These are phyloP conservation scores for Coecobrya sp. DNA, from an alignment of 2,888 invertebrate species.

Conservation along the genomic window DNA sequence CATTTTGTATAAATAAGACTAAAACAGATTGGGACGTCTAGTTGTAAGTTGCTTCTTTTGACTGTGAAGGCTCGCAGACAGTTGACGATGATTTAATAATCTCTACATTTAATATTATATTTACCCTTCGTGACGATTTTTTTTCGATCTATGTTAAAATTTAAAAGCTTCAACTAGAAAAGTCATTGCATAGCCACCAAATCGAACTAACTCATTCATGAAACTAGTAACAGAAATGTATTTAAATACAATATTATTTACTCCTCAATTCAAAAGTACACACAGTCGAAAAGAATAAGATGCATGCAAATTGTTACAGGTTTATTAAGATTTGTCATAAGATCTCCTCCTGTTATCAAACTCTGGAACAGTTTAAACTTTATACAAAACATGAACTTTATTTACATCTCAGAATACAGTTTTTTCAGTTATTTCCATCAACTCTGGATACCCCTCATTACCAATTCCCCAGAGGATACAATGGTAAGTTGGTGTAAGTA, in stretches of 20 bases:
- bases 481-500: conserved; percentile 53
- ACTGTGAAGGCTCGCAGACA: background rate
- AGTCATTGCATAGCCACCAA: conserved; percentile 40
- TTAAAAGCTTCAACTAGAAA: conserved; percentile 39
- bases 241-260: background rate
- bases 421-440: conserved; percentile 33
- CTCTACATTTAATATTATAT: background rate
- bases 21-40: background rate
- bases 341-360: background rate
- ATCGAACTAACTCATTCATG: conserved; percentile 13
- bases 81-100: background rate
- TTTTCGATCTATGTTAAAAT: background rate
- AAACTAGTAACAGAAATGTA: background rate
- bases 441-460: conserved; percentile 53
- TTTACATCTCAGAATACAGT: conserved; percentile 63
- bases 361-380: conserved; percentile 32
- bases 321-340: conserved; percentile 70
- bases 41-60: conserved; percentile 28
- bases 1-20: conserved; percentile 1
- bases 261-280: conserved; percentile 46
- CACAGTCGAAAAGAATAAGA: conserved; percentile 63
- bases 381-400: conserved; percentile 67
- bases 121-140: no score
- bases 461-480: conserved; percentile 5
- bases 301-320: conserved; percentile 61